Evolutionary conservation across 2,888 invertebrate species (phyloP), one percentile per base, ranked within the genome.

Genomic region (Tetragonisca angustula): DNA sequence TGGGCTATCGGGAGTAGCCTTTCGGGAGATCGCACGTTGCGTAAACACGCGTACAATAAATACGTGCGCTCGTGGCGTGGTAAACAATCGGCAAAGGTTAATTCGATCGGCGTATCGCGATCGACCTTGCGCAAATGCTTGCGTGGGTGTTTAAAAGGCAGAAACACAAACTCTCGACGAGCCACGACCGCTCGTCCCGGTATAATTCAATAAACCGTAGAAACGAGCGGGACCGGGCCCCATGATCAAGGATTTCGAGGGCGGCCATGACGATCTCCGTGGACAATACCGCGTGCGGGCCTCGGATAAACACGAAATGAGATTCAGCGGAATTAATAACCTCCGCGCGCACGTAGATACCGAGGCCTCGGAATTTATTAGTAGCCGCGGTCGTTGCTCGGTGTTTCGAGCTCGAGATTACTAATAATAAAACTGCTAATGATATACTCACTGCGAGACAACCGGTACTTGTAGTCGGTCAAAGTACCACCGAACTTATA

Each of bases 341-440:
- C 73, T 43, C 9, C 56, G 36, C 32, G 76, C 76, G 76, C 76
- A 32, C 76, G 73, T 36, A 27, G 36, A 65, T 49, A 67, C 71
- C 32, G 68, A 6, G 59, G 36, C 61, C 69, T 11, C 56, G 67
- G 76, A 81, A 86, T 86, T 86, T 85, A 86, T 86, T 85, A 73
- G 85, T 76, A 82, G 76, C 73, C 72, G 76, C 52, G 84, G 54
- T 73, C 85, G 85, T 85, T 73, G 75, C 76, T 67, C 81, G 85
- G 27, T 78, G 81, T 75, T 43, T 59, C 76, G 79, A 64, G 56
- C 74, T 36, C 77, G 65, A 79, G 75, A 79, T 77, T 88, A 88
- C 87, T 88, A 88, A 88, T 88, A 88, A 88, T 88, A 87, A 88
- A 88, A 88, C 79, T 88, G 84, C 71, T 88, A 87, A 88, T 88